Evolutionary conservation across 2,113 vertebrate genomes (phyloP).

Genomic region (Odontophorus gujanensis): DNA sequence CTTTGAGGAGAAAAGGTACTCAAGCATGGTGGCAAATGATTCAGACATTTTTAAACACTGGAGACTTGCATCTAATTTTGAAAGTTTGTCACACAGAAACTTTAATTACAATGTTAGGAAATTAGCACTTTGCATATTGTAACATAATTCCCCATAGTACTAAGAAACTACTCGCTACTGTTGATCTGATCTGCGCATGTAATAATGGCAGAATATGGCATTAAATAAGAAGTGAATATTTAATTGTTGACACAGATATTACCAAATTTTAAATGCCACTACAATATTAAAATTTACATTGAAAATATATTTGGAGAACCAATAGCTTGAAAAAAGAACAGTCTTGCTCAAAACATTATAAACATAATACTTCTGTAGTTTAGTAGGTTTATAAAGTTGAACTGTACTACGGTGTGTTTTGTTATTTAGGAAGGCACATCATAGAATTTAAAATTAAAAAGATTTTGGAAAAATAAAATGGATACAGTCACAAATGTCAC

Average conservation of each 20-base stretch:
- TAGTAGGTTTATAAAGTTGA: background rate
- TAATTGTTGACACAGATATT: conserved; percentile 41
- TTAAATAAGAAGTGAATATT: conserved; percentile 55
- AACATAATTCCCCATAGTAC: conserved; percentile 56
- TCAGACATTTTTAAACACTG: conserved; percentile 67
- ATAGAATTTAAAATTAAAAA: background rate
- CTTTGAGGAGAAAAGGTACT: conserved; percentile 47
- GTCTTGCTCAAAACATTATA: background rate
- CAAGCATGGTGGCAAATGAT: conserved; percentile 57
- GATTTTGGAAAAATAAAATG: background rate
- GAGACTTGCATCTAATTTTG: conserved; percentile 64
- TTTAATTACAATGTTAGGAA: conserved; percentile 73
- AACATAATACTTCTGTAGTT: background rate
- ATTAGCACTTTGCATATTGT: conserved; percentile 62
- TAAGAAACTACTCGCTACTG: conserved; percentile 35
- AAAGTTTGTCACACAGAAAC: conserved; percentile 71
- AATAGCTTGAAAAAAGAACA: background rate
- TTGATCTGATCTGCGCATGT: conserved; percentile 23
- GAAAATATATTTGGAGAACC: background rate
- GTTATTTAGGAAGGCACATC: background rate
- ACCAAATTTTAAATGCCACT: conserved; percentile 1
- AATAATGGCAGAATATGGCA: conserved; percentile 36
- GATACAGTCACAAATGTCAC: background rate
- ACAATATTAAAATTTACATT: background rate
- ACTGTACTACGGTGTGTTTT: background rate